phyloP scores from a whole-genome alignment of 1,140 invertebrate species.

The Scaptomyza graminum region DNA sequence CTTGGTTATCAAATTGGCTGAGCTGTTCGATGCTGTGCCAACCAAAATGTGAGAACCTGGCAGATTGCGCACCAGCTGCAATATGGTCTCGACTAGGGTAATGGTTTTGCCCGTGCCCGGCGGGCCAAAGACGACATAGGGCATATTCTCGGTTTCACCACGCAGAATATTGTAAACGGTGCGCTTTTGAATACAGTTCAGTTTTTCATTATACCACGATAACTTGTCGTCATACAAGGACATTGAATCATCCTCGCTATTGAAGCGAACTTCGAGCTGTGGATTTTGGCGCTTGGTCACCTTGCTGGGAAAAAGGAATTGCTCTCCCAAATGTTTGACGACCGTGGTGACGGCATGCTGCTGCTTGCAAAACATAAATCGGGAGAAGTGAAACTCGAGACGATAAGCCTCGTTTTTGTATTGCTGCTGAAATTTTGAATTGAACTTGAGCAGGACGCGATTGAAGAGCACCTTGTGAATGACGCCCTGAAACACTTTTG shows the following conservation, averaged over 20 bases:
- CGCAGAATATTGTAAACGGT: slow-evolving; percentile 92
- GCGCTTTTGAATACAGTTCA: slow-evolving; percentile 92
- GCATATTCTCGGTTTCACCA: slow-evolving; percentile 89
- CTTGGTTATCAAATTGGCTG: slow-evolving; percentile 91
- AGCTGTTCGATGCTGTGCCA: slow-evolving; percentile 94
- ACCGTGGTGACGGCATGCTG: slow-evolving; percentile 88
- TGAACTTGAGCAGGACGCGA: slow-evolving; percentile 90
- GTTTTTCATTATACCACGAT: slow-evolving; percentile 89
- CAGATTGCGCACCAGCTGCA: slow-evolving; percentile 89
- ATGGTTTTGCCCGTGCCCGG: slow-evolving; percentile 99
- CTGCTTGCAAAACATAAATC: slow-evolving; percentile 86
- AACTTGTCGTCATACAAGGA: slow-evolving; percentile 42
- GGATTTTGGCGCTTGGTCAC: slow-evolving; percentile 67
- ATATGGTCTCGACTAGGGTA: slow-evolving; percentile 93
- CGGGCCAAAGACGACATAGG: slow-evolving; percentile 96
- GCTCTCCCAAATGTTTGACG: slow-evolving; percentile 83
- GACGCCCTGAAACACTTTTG: slow-evolving; percentile 88
- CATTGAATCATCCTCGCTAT: slow-evolving; percentile 45
- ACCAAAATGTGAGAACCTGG: slow-evolving; percentile 90
- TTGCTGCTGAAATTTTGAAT: slow-evolving; percentile 87
- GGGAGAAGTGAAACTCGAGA: slow-evolving; percentile 86
- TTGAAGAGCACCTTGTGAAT: slow-evolving; percentile 89
- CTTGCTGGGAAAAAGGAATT: slow-evolving; percentile 88
- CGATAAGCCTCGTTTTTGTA: slow-evolving; percentile 89
- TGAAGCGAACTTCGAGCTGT: slow-evolving; percentile 60